phyloP scores from a whole-genome alignment of 2,797 vertebrate species.

The Pempheris klunzingeri region DNA sequence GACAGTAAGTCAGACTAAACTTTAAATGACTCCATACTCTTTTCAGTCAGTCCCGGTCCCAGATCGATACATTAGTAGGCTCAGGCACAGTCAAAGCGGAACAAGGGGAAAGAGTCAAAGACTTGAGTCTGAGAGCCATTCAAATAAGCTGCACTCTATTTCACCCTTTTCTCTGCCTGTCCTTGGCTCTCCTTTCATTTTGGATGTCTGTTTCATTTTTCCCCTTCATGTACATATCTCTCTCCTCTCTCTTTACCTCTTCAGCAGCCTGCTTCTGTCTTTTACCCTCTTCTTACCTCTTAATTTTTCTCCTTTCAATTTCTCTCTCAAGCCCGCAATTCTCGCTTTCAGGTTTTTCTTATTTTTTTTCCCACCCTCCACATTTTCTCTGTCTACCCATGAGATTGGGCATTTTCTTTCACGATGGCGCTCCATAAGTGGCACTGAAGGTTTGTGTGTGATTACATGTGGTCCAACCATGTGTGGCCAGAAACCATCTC shows the following conservation, averaged over 20 bases:
- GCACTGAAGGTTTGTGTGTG: constrained; percentile 31
- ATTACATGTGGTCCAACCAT: constrained; percentile 35
- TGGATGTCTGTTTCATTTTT: constrained; percentile 61
- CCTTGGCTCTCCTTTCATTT: constrained; percentile 56
- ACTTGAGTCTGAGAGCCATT: constrained; percentile 62
- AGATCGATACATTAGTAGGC: constrained; percentile 54
- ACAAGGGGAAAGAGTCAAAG: constrained; percentile 59
- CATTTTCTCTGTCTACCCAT: constrained; percentile 42
- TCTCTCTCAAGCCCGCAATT: constrained; percentile 23
- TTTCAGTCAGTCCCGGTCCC: constrained; percentile 37
- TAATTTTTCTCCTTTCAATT: constrained; percentile 46
- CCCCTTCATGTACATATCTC: constrained; percentile 46
- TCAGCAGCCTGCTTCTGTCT: constrained; percentile 34
- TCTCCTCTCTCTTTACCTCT: constrained; percentile 26
- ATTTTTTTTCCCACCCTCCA: constrained; percentile 9
- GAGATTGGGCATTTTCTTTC: constrained; percentile 65
- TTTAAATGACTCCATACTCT: constrained; percentile 62
- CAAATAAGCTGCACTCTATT: constrained; percentile 67
- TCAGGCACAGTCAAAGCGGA: constrained; percentile 45
- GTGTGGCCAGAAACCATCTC: constrained; percentile 65
- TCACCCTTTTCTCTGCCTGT: constrained; percentile 58
- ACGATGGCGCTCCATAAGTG: constrained; percentile 37
- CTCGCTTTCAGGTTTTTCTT: constrained; percentile 39
- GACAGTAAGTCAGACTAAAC: constrained; percentile 54
- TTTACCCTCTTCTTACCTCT: constrained; percentile 29